Percentiles rank a stretch among this genome's conserved stretches.
phyloP scores from a whole-genome alignment of 2,888 invertebrate genomes.

The Pristionchus entomophagus region DNA sequence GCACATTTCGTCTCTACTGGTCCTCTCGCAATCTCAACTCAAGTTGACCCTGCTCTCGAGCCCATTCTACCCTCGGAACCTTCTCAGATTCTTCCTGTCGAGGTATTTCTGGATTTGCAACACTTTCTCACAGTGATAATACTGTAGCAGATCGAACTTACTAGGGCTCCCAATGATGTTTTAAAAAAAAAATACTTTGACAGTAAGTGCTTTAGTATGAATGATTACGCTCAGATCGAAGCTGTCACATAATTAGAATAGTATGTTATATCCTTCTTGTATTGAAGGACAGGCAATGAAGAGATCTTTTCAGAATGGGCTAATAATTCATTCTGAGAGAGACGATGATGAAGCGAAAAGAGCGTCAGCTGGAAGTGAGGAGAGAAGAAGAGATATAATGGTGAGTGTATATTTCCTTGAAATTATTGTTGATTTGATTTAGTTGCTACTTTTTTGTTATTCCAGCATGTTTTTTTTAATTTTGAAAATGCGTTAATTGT shows the following conservation, averaged over 20 bases:
- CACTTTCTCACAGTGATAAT: too few relatives aligned
- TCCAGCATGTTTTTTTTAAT: neutral
- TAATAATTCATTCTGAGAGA: neutral
- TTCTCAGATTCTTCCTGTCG: constrained; percentile 9
- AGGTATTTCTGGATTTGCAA: too few relatives aligned
- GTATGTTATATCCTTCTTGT: too few relatives aligned
- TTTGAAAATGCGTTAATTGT: neutral
- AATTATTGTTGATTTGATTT: neutral
- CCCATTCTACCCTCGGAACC: constrained; percentile 20
- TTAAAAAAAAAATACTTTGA: too few relatives aligned
- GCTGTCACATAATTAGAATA: too few relatives aligned
- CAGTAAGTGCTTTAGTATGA: too few relatives aligned
- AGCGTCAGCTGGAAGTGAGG: neutral
- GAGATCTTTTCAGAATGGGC: neutral
- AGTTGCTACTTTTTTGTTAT: too few relatives aligned
- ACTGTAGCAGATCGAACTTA: too few relatives aligned
- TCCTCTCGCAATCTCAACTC: neutral
- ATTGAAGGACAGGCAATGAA: too few relatives aligned
- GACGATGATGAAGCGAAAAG: neutral
- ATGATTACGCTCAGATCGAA: too few relatives aligned
- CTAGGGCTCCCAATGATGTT: too few relatives aligned
- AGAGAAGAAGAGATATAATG: neutral
- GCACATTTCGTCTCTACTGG: neutral
- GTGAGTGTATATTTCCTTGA: neutral
- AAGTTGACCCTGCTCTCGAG: constrained; percentile 10